A percentile compares a stretch with the other conserved stretches of the same genome.
Evolutionary conservation across 2,797 vertebrate genomes (phyloP).

Genomic region (Spinus olivaceus): DNA sequence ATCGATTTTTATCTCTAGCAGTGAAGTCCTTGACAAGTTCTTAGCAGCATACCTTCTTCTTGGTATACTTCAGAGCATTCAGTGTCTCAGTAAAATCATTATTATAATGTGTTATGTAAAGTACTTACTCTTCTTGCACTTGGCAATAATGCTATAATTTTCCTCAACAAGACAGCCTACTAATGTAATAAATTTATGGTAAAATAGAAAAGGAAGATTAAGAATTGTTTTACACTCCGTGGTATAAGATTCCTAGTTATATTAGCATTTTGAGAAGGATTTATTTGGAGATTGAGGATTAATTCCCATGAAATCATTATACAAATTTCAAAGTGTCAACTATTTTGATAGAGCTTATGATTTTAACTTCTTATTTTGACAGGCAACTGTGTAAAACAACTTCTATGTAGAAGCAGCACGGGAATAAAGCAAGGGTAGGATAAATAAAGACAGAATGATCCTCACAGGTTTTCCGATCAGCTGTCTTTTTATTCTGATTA

Average conservation of each 20-base stretch:
- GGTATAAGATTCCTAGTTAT: constrained; percentile 49
- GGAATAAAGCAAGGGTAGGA: constrained; percentile 52
- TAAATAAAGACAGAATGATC: constrained; percentile 72
- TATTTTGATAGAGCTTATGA: constrained; percentile 71
- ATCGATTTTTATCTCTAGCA: neutral
- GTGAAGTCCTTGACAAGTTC: neutral
- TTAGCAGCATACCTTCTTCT: neutral
- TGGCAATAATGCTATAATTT: constrained; percentile 14
- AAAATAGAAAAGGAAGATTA: constrained; percentile 37
- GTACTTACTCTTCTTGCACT: constrained; percentile 39
- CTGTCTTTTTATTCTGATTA: constrained; percentile 75
- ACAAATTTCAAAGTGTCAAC: constrained; percentile 78
- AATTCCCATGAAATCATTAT: constrained; percentile 75
- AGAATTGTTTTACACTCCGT: constrained; percentile 35
- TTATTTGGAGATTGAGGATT: constrained; percentile 69
- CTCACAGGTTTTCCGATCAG: constrained; percentile 64
- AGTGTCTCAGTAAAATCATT: neutral
- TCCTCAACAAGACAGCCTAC: constrained; percentile 19
- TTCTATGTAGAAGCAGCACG: constrained; percentile 33
- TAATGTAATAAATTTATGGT: constrained; percentile 44
- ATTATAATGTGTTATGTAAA: neutral
- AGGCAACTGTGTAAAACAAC: constrained; percentile 72
- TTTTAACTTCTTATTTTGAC: constrained; percentile 79
- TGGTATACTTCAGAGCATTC: neutral
- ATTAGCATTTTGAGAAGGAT: constrained; percentile 73